phyloP scores from a whole-genome alignment of 64 coral and sea anemone species.

The Acropora tenuis region DNA sequence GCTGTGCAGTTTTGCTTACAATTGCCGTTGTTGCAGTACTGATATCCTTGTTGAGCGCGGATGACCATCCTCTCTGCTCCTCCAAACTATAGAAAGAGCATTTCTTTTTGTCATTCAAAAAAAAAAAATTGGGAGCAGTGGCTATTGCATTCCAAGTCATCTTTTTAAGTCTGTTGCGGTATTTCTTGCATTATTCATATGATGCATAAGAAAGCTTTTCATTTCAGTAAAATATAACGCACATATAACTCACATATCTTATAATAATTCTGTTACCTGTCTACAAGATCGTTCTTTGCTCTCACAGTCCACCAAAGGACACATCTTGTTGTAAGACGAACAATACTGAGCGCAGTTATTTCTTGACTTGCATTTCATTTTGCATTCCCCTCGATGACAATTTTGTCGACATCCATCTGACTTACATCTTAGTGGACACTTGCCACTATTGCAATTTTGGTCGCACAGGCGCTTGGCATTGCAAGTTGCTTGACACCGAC shows the following conservation, averaged over 20 bases:
- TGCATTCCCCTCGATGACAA: background rate
- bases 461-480: slow-evolving; percentile 1
- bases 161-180: no score
- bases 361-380: slow-evolving; percentile 14
- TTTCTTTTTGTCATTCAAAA: no score
- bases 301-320: slow-evolving; percentile 10
- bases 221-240: no score
- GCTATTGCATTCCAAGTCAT: no score
- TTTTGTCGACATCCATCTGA: background rate
- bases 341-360: slow-evolving; percentile 3
- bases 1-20: slow-evolving; percentile 34
- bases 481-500: background rate
- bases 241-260: background rate
- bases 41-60: slow-evolving; percentile 2
- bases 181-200: no score
- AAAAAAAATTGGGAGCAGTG: no score
- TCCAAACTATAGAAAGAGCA: background rate
- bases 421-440: slow-evolving; percentile 12
- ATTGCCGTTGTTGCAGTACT: background rate
- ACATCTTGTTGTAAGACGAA: background rate
- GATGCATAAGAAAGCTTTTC: no score
- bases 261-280: slow-evolving; percentile 1
- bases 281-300: slow-evolving; percentile 40
- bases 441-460: background rate
- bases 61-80: slow-evolving; percentile 28